phyloP scores from a whole-genome alignment of 2,888 invertebrate species.

The Tridacna gigas region DNA sequence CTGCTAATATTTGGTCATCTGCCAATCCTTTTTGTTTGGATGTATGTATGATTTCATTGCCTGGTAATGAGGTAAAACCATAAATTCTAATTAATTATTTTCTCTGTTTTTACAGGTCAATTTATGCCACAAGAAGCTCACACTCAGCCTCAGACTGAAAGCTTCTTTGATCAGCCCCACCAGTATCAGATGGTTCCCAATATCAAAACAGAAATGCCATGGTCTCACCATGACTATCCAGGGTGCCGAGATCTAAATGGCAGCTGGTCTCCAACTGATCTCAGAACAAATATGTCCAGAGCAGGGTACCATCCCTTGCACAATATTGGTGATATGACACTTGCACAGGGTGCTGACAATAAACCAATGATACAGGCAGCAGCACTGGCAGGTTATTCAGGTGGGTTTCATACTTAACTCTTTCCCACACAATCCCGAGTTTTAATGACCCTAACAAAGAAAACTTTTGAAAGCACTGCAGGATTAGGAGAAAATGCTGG shows the following conservation, averaged over 20 bases:
- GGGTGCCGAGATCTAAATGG: slow-evolving; percentile 86
- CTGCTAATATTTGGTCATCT: too few relatives aligned
- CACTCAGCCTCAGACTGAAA: slow-evolving; percentile 65
- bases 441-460: too few relatives aligned
- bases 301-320: slow-evolving; percentile 73
- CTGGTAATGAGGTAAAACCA: too few relatives aligned
- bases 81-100: neutral
- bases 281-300: slow-evolving; percentile 66
- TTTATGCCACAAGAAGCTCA: slow-evolving; percentile 73
- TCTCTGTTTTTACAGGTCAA: slow-evolving; percentile 65
- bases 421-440: neutral
- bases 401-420: slow-evolving; percentile 61
- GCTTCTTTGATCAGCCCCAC: slow-evolving; percentile 73
- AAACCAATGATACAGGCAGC: slow-evolving; percentile 88
- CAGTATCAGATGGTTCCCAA: slow-evolving; percentile 92
- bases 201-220: slow-evolving; percentile 76
- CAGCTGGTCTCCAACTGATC: slow-evolving; percentile 83
- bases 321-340: slow-evolving; percentile 50
- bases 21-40: too few relatives aligned
- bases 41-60: too few relatives aligned
- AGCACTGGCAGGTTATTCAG: slow-evolving; percentile 86
- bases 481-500: too few relatives aligned
- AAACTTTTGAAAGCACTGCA: too few relatives aligned
- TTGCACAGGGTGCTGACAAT: slow-evolving; percentile 83
- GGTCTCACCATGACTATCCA: slow-evolving; percentile 74